Conservation (phyloP, 2,888 invertebrate species). For the Drosophila infuscata region DNA sequence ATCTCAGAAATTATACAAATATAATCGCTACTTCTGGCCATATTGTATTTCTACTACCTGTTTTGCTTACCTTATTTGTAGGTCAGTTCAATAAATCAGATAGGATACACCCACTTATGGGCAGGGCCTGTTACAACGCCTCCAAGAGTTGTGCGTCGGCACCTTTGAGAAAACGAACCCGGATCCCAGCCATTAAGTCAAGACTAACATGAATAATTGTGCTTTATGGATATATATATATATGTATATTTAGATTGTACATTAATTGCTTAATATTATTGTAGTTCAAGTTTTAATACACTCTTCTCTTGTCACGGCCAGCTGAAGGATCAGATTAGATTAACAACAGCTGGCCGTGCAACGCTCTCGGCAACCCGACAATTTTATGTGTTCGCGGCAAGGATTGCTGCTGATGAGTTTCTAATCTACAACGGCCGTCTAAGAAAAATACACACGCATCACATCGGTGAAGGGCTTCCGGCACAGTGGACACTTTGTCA, state of each 20-base stretch:
- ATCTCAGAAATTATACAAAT: not conserved
- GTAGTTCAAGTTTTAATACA: slow-evolving; percentile 12
- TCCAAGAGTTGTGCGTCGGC: not conserved
- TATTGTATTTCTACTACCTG: not conserved
- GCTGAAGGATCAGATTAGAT: slow-evolving; percentile 27
- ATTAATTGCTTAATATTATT: slow-evolving; percentile 11
- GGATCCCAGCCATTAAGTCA: not conserved
- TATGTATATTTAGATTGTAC: slow-evolving; percentile 11
- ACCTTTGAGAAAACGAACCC: not conserved
- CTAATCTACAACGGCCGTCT: slow-evolving; percentile 42
- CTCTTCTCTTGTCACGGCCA: slow-evolving; percentile 53
- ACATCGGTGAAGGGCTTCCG: slow-evolving; percentile 89
- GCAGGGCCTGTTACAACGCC: not conserved
- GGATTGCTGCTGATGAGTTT: not conserved
- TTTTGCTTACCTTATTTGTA: not conserved
- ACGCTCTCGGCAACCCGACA: slow-evolving; percentile 16
- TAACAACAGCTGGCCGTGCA: slow-evolving; percentile 57
- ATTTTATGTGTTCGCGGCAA: not conserved
- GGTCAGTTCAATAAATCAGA: not conserved
- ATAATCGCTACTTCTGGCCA: not conserved
- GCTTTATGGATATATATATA: slow-evolving; percentile 1
- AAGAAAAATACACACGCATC: slow-evolving; percentile 85
- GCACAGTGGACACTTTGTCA: slow-evolving; percentile 95
- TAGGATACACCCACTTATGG: not conserved
- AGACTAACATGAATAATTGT: not conserved